Percentiles rank a stretch among this genome's conserved stretches.
Conservation (phyloP, 2,797 vertebrate genomes). For the Danio albolineatus region DNA sequence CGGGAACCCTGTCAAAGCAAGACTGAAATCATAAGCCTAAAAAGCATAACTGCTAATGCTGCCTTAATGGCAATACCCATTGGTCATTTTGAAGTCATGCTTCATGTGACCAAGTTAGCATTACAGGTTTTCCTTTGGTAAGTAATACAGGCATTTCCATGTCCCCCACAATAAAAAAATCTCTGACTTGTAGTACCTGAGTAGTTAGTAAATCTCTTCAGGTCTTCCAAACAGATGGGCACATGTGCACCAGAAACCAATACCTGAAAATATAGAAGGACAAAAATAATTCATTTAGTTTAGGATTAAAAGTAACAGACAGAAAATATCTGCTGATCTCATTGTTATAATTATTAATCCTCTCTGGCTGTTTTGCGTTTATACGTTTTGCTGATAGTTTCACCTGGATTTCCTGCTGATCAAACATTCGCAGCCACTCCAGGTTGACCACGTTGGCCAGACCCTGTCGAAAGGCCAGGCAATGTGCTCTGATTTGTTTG, state of each 20-base stretch:
- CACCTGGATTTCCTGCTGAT: conserved; percentile 99
- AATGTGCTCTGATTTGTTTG: conserved; percentile 95
- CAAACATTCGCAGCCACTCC: conserved; percentile 99
- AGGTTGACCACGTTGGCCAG: conserved; percentile 95
- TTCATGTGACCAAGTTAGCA: no score
- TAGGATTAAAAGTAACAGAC: background rate
- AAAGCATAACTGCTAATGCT: no score
- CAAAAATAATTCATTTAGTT: background rate
- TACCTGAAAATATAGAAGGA: conserved; percentile 79
- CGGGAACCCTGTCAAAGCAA: no score
- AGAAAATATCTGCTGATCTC: background rate
- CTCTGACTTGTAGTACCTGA: conserved; percentile 80
- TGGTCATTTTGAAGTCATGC: no score
- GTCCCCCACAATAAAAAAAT: no score
- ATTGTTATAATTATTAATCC: background rate
- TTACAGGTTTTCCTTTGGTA: no score
- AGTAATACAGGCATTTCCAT: no score
- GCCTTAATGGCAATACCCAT: no score
- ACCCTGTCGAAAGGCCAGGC: conserved; percentile 93
- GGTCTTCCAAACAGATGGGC: conserved; percentile 94
- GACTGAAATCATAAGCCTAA: no score
- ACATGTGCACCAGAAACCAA: conserved; percentile 96
- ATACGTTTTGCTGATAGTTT: background rate
- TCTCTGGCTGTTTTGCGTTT: background rate
- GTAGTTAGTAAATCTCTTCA: conserved; percentile 98